A percentile compares a stretch with the other conserved stretches of the same genome.
Evolutionary conservation across 1,140 invertebrate genomes (phyloP).

Genomic region (Brachionus sp.): DNA sequence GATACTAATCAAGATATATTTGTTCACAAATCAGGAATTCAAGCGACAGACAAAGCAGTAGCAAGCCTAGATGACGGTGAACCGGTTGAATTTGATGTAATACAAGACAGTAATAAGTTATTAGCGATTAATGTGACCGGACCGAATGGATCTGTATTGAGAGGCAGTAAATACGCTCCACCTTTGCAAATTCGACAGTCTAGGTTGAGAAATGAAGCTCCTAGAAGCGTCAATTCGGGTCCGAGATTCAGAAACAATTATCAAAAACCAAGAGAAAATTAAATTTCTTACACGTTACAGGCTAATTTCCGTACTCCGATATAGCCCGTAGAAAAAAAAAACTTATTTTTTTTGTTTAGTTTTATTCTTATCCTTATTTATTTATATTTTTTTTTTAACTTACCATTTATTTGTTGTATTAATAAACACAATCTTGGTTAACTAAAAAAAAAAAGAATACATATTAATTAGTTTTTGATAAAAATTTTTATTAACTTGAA

Average conservation of each 20-base stretch:
- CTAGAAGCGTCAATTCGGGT: not conserved
- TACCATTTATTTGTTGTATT: not conserved
- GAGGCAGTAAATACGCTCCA: constrained; percentile 91
- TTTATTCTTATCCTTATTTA: constrained; percentile 6
- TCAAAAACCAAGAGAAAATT: not conserved
- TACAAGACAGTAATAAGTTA: constrained; percentile 66
- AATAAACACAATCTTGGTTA: not conserved
- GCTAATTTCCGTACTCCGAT: not conserved
- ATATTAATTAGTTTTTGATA: not conserved
- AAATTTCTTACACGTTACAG: not conserved
- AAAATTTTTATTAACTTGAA: not conserved
- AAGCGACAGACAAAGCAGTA: constrained; percentile 93
- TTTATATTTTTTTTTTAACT: not conserved
- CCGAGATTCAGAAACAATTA: not conserved
- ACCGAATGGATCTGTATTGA: constrained; percentile 82
- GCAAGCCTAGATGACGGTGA: constrained; percentile 83
- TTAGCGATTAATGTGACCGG: constrained; percentile 96
- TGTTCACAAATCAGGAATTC: constrained; percentile 89
- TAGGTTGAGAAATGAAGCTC: not conserved
- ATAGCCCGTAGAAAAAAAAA: not conserved
- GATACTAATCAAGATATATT: constrained; percentile 99
- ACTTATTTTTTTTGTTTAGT: not conserved
- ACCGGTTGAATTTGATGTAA: constrained; percentile 85
- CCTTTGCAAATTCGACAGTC: not conserved
- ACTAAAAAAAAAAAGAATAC: not conserved